Evolutionary conservation across 2,888 invertebrate species (phyloP).

Genomic region (Brenthis hecate): DNA sequence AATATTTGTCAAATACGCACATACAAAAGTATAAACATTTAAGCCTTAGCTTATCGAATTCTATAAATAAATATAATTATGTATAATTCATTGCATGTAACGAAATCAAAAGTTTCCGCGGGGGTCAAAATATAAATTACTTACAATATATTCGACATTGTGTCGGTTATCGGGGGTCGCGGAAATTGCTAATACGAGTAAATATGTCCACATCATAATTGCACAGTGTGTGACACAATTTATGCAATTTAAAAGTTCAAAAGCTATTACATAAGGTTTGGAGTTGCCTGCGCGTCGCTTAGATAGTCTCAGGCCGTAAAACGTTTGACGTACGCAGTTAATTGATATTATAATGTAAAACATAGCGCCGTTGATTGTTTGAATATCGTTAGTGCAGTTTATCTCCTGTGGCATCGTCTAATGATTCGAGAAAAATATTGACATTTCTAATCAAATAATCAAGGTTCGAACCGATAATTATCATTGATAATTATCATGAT

Average conservation of each 20-base stretch:
- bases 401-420: too few species aligned
- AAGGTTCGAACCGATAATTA: too few species aligned
- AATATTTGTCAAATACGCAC: too few species aligned
- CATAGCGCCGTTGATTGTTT: too few species aligned
- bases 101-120: constrained; percentile 1
- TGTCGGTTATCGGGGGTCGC: constrained; percentile 35
- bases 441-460: too few species aligned
- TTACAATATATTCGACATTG: background rate
- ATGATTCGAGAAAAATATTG: too few species aligned
- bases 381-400: too few species aligned
- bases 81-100: background rate
- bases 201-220: background rate
- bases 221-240: background rate
- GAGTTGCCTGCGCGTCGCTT: background rate
- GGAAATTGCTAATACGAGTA: constrained; percentile 17
- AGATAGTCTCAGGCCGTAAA: constrained; percentile 10
- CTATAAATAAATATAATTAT: too few species aligned
- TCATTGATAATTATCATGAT: too few species aligned
- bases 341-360: background rate
- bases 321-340: constrained; percentile 14
- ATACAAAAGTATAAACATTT: too few species aligned
- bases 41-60: too few species aligned
- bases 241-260: constrained; percentile 3
- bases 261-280: background rate
- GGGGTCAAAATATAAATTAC: constrained; percentile 17